Evolutionary conservation across 2,113 vertebrate species (phyloP), one percentile per base, ranked within the genome.

Genomic region (Brachypteracias leptosomus): DNA sequence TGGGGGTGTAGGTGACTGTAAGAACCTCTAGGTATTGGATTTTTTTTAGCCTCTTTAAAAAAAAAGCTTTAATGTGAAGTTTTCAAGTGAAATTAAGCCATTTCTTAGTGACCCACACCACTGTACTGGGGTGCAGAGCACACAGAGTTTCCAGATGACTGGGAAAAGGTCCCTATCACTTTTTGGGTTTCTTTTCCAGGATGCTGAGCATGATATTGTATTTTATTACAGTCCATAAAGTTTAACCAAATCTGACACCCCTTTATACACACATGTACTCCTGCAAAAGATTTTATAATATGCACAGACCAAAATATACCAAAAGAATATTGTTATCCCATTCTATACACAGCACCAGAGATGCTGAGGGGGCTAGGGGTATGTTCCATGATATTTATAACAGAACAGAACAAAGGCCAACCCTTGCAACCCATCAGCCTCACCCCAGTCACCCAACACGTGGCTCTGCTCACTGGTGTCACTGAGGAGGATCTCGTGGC

Each of bases 131-230:
- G 3, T 36, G 42, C 47, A 36, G 29, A 31, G n/a, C 11, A 44
- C 11, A 9, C 6, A 25, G 35, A 19, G 10, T 19, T 71, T 29
- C 58, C 62, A 71, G 33, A 4, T 58, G 28, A 22, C 21, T 12
- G 6, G 25, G 42, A 35, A 52, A 42, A 72, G 31, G 28, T 18
- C 38, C 57, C 52, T 38, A 25, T 18, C 20, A 12, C 33, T 36
- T 57, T 31, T 31, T 10, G 17, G 11, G 8, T 33, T 73, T 38
- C 36, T 49, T 78, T 28, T 57, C 36, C 46, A 40, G 47, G 68
- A 1, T 21, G 8, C 8, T 51, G 49, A 16, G 38, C 12, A 13
- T 0, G 0, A 17, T 44, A 31, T 8, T 49, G 16, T 26, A 36
- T 46, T 42, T 73, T 61, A 13, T 40, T 59, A 31, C 11, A 31